These are phyloP conservation scores for Busseola fusca DNA, from an alignment of 2,888 invertebrate genomes.

Conservation along the genomic window DNA sequence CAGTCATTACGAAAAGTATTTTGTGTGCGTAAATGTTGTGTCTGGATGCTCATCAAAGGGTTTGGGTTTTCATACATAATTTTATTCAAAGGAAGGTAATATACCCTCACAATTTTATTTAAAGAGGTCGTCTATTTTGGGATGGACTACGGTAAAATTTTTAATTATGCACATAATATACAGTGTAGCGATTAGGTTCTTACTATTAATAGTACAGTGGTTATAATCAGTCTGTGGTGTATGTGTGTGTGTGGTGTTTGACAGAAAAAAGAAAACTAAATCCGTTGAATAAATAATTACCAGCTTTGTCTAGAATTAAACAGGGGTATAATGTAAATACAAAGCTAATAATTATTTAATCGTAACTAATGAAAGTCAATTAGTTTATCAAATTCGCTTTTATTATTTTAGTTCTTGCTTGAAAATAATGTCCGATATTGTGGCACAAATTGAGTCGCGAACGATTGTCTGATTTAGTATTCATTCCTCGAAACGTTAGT, in stretches of 20 bases:
- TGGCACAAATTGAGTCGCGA: constrained; percentile 7
- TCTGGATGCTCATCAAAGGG: background rate
- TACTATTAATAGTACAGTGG: too few relatives aligned
- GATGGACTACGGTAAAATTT: background rate
- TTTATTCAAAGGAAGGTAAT: constrained; percentile 16
- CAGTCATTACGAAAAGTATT: constrained; percentile 10
- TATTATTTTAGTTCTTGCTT: background rate
- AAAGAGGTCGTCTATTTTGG: constrained; percentile 23
- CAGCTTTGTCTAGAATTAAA: too few relatives aligned
- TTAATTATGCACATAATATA: background rate
- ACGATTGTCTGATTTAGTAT: constrained; percentile 31
- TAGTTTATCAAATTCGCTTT: background rate
- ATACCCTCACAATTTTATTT: background rate
- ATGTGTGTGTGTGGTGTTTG: too few relatives aligned
- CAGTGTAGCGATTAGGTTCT: too few relatives aligned
- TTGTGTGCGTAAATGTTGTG: constrained; percentile 2
- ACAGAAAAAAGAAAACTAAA: too few relatives aligned
- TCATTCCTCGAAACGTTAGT: constrained; percentile 27
- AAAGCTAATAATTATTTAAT: background rate
- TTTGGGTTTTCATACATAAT: constrained; percentile 16
- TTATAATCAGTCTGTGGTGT: too few relatives aligned
- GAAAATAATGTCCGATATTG: background rate
- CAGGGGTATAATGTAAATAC: background rate
- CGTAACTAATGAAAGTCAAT: too few relatives aligned
- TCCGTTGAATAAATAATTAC: too few relatives aligned